Evolutionary conservation across 2,888 invertebrate species (phyloP), one percentile per base, ranked within the genome.

Genomic region (Diogma glabrata): DNA sequence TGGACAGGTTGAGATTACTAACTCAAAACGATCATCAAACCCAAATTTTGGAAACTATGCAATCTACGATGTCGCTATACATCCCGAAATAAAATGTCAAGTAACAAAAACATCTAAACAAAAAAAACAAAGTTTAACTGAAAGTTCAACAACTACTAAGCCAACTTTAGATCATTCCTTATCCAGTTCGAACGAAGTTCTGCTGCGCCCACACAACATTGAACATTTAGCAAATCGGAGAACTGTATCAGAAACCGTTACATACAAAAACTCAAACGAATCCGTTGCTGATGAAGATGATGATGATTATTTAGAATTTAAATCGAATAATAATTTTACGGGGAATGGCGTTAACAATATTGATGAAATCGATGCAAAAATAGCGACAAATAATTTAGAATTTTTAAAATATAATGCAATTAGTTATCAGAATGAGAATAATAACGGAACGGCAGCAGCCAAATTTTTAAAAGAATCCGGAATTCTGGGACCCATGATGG

Each of bases 61-160:
- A 4, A 54, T 60, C 2, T 36, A 63, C 33, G 64, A 64, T 54
- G 61, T 65, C 1, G 63, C 62, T 3, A 61, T 65, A 4, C 64
- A 65, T 60, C 65, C 65, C 0, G 65, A 65, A 52, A 58, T 65
- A 48, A 47, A 62, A 12, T 59, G 65, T 23, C 63, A 63, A 58
- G 58, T 64, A 17, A 62, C 62, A 57, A 61, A 24, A 24, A 9
- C 6, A 7, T 7, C 9, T 24, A 24, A 9, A 24, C 24, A 9
- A 7, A 5, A 24, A 24, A 24, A 24, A 7, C n/a, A n/a, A n/a
- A n/a, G n/a, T n/a, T n/a, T n/a, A n/a, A n/a, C 24, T 24, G 24
- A 24, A 24, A 24, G 24, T 24, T 9, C 24, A 7, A 24, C 24
- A 4, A 46, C 9, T 22, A 22, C 6, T 43, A 43, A 22, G 23